Percentiles rank a stretch among this genome's conserved stretches.
phyloP scores from a whole-genome alignment of 2,888 invertebrate genomes.

The Watsonalla binaria region DNA sequence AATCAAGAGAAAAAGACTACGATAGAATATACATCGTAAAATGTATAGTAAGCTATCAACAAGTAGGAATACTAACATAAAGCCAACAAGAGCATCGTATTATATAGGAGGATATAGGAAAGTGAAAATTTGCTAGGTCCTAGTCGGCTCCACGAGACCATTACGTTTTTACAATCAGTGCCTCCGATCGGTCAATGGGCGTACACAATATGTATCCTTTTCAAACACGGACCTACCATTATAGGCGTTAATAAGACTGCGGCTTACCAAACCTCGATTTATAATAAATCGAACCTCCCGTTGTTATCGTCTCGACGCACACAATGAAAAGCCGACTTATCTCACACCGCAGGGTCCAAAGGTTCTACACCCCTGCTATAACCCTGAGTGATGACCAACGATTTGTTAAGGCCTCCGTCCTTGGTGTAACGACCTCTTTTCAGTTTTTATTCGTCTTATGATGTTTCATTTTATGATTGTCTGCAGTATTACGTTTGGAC shows the following conservation, averaged over 20 bases:
- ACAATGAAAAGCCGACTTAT: slow-evolving; percentile 69
- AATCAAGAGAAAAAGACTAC: too few relatives aligned
- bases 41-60: too few relatives aligned
- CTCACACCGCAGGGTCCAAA: slow-evolving; percentile 43
- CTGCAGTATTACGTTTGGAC: slow-evolving; percentile 55
- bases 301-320: slow-evolving; percentile 52
- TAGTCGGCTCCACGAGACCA: neutral
- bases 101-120: neutral
- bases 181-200: slow-evolving; percentile 11
- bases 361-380: slow-evolving; percentile 55
- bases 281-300: slow-evolving; percentile 63
- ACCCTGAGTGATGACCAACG: slow-evolving; percentile 72
- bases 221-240: slow-evolving; percentile 35
- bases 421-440: slow-evolving; percentile 66
- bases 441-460: slow-evolving; percentile 73
- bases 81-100: too few relatives aligned
- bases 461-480: slow-evolving; percentile 75
- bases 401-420: slow-evolving; percentile 69
- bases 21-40: too few relatives aligned
- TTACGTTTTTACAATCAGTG: slow-evolving; percentile 7
- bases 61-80: too few relatives aligned
- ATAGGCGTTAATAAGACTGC: slow-evolving; percentile 49
- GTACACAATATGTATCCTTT: slow-evolving; percentile 43
- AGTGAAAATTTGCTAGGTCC: neutral
- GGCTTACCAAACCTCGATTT: slow-evolving; percentile 51